phyloP scores from a whole-genome alignment of 2,888 invertebrate species.

The Anaspis maculata region DNA sequence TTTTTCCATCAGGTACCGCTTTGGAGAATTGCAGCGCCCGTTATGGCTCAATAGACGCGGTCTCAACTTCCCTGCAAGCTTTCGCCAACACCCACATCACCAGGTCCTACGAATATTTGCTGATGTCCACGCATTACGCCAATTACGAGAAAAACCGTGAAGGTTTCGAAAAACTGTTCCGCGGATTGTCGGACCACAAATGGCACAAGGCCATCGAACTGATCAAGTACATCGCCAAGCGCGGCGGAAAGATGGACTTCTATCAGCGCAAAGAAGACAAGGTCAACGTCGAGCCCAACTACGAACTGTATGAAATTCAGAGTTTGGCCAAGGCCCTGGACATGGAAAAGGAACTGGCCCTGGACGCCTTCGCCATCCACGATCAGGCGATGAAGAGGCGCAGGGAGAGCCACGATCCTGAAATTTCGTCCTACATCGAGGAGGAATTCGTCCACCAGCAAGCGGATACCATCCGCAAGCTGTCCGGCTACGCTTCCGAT shows the following conservation, averaged over 20 bases:
- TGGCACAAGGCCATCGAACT: slow-evolving; percentile 67
- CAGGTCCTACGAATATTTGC: slow-evolving; percentile 66
- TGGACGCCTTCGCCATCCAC: slow-evolving; percentile 61
- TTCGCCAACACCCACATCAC: slow-evolving; percentile 59
- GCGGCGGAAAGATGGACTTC: slow-evolving; percentile 58
- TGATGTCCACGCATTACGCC: slow-evolving; percentile 67
- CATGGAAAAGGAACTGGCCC: slow-evolving; percentile 62
- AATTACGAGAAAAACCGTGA: slow-evolving; percentile 67
- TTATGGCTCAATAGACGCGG: slow-evolving; percentile 52
- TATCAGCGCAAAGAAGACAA: slow-evolving; percentile 23
- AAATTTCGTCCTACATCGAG: slow-evolving; percentile 66
- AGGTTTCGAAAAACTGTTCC: slow-evolving; percentile 69
- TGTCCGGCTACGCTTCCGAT: slow-evolving; percentile 68
- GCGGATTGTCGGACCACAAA: slow-evolving; percentile 61
- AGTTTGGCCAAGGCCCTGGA: slow-evolving; percentile 69
- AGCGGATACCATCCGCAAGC: slow-evolving; percentile 54
- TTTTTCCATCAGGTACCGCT: neutral
- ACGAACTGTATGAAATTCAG: slow-evolving; percentile 59
- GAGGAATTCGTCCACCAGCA: slow-evolving; percentile 68
- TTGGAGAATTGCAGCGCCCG: slow-evolving; percentile 49
- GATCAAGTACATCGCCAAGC: slow-evolving; percentile 68
- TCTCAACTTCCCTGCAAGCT: slow-evolving; percentile 44
- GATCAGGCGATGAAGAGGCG: slow-evolving; percentile 50
- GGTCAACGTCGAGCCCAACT: slow-evolving; percentile 14
- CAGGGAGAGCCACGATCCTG: slow-evolving; percentile 56